Evolutionary conservation across 2,888 invertebrate genomes (phyloP).

Genomic region (Nemotelus nigrinus): DNA sequence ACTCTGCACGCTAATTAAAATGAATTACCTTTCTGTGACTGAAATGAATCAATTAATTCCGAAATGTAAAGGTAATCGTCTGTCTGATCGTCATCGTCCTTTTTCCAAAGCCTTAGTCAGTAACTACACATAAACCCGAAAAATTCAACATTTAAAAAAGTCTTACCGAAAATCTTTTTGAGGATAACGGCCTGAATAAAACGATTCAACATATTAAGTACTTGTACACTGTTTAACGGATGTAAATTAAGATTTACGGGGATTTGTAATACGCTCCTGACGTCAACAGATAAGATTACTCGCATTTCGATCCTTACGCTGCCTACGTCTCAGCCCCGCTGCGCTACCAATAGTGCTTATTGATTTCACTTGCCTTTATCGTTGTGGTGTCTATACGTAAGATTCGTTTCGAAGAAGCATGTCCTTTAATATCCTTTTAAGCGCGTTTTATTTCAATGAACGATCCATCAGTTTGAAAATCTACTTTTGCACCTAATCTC

Average conservation of each 20-base stretch:
- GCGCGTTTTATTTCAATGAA: slow-evolving; percentile 45
- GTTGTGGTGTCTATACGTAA: neutral
- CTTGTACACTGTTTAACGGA: slow-evolving; percentile 46
- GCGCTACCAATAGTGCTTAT: neutral
- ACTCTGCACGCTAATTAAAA: too few relatives aligned
- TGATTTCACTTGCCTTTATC: slow-evolving; percentile 31
- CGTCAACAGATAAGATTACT: slow-evolving; percentile 10
- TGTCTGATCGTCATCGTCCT: too few relatives aligned
- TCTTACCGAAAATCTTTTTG: neutral
- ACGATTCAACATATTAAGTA: slow-evolving; percentile 21
- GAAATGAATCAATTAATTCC: too few relatives aligned
- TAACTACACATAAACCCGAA: too few relatives aligned
- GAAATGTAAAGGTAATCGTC: too few relatives aligned
- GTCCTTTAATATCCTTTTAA: slow-evolving; percentile 43
- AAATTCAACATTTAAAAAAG: neutral
- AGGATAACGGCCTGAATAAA: slow-evolving; percentile 16
- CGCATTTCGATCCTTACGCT: neutral
- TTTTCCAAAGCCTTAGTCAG: too few relatives aligned
- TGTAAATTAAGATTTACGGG: slow-evolving; percentile 50
- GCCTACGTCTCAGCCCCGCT: slow-evolving; percentile 2
- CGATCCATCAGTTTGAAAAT: slow-evolving; percentile 43
- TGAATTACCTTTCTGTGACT: too few relatives aligned
- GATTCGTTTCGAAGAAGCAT: neutral
- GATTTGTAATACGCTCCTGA: slow-evolving; percentile 31
- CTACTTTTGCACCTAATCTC: slow-evolving; percentile 44